phyloP scores from a whole-genome alignment of 2,113 vertebrate species.

The Gavialis gangeticus region DNA sequence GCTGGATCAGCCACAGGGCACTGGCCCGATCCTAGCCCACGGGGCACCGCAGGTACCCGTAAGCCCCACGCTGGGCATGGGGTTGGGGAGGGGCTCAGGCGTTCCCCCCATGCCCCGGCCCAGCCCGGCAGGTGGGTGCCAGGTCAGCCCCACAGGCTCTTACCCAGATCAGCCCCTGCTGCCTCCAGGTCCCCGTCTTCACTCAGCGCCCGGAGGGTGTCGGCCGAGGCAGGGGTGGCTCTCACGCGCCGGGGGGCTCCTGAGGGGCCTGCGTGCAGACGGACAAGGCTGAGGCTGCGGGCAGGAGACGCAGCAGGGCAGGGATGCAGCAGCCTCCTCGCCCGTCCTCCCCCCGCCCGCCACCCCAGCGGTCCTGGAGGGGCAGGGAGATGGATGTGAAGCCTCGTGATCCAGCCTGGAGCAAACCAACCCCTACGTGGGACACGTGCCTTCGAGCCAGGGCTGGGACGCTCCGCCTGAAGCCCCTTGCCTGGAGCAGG shows the following conservation, averaged over 20 bases:
- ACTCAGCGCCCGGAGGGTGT: accelerated
- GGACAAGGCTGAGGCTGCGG: background rate
- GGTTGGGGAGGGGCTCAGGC: background rate
- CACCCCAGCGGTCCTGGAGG: background rate
- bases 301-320: background rate
- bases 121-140: background rate
- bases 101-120: too few relatives aligned
- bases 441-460: background rate
- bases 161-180: conserved; percentile 21
- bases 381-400: accelerated
- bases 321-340: too few relatives aligned
- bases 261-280: conserved; percentile 11
- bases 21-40: background rate
- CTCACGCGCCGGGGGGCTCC: conserved; percentile 10
- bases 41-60: background rate
- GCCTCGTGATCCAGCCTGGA: background rate
- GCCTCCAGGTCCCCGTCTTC: background rate
- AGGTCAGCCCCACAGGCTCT: background rate
- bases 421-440: too few relatives aligned
- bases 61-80: background rate
- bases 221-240: accelerated
- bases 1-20: background rate
- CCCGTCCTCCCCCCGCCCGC: too few relatives aligned
- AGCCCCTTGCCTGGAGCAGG: background rate
- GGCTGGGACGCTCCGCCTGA: background rate